Conservation (phyloP, 2,888 invertebrate species). For the Quadriops clusia region DNA sequence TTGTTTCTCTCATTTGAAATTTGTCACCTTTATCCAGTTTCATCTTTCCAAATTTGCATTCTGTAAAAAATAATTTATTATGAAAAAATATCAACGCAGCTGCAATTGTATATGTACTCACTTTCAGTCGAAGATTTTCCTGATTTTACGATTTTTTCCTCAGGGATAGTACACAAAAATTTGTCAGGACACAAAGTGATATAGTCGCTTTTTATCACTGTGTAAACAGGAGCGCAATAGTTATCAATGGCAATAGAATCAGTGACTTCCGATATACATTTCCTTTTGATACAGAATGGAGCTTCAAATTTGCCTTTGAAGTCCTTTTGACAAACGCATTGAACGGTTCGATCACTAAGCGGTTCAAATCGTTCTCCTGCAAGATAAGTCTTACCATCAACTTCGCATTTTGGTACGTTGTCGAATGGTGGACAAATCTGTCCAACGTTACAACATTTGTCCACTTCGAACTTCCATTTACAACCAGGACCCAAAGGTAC, state of each 20-base stretch:
- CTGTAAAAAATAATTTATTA: too few species aligned
- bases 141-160: too few species aligned
- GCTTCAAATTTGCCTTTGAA: conserved; percentile 10
- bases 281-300: conserved; percentile 10
- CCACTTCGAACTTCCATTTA: conserved; percentile 7
- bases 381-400: too few species aligned
- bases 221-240: conserved; percentile 12
- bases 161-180: too few species aligned
- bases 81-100: too few species aligned
- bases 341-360: conserved; percentile 4
- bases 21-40: conserved; percentile 8
- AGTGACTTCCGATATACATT: conserved; percentile 9
- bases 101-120: too few species aligned
- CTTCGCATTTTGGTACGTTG: conserved; percentile 9
- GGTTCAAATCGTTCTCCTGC: conserved; percentile 9
- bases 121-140: too few species aligned
- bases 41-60: conserved; percentile 8
- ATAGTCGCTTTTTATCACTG: too few species aligned
- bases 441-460: conserved; percentile 9
- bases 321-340: conserved; percentile 11
- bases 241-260: conserved; percentile 4
- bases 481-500: conserved; percentile 8
- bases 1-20: too few species aligned
- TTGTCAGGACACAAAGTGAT: too few species aligned
- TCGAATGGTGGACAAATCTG: too few species aligned